Conservation (phyloP, 2,113 vertebrate genomes). For the Dolichotis patagonum region DNA sequence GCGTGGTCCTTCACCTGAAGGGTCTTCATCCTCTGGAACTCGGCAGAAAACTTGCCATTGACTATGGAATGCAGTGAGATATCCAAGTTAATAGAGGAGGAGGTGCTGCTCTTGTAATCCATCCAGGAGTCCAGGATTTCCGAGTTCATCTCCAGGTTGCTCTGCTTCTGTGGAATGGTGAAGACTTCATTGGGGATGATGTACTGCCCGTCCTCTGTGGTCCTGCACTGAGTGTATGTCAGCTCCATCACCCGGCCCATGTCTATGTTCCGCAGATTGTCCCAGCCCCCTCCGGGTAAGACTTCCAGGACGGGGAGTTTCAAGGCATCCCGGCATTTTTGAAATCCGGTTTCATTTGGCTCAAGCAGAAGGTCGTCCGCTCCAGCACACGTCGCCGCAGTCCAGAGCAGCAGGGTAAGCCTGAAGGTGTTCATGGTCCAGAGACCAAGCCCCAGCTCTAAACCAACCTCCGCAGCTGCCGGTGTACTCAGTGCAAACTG, state of each 20-base stretch:
- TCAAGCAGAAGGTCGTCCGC: background rate
- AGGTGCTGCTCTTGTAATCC: slow-evolving; percentile 90
- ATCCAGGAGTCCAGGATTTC: slow-evolving; percentile 93
- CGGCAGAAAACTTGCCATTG: slow-evolving; percentile 91
- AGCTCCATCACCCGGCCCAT: slow-evolving; percentile 92
- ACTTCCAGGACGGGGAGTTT: slow-evolving; percentile 90
- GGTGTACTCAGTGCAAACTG: background rate
- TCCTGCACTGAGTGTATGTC: slow-evolving; percentile 91
- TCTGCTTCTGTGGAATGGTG: slow-evolving; percentile 92
- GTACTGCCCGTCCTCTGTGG: slow-evolving; percentile 92
- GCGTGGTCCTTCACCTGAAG: slow-evolving; percentile 91
- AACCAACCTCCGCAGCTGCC: accelerated
- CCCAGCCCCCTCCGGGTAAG: slow-evolving; percentile 95
- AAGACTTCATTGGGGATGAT: slow-evolving; percentile 93
- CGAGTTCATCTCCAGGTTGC: slow-evolving; percentile 91
- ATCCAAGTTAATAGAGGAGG: slow-evolving; percentile 90
- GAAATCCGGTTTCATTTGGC: slow-evolving; percentile 70
- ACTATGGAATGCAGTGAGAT: slow-evolving; percentile 86
- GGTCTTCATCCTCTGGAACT: slow-evolving; percentile 91
- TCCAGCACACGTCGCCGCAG: accelerated
- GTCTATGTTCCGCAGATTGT: slow-evolving; percentile 94
- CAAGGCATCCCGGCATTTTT: slow-evolving; percentile 84
- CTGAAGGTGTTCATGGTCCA: slow-evolving; percentile 74
- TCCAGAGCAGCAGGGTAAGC: slow-evolving; percentile 45
- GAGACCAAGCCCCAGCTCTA: accelerated